Conservation (phyloP, 2,113 vertebrate species). For the Erpornis zantholeuca region DNA sequence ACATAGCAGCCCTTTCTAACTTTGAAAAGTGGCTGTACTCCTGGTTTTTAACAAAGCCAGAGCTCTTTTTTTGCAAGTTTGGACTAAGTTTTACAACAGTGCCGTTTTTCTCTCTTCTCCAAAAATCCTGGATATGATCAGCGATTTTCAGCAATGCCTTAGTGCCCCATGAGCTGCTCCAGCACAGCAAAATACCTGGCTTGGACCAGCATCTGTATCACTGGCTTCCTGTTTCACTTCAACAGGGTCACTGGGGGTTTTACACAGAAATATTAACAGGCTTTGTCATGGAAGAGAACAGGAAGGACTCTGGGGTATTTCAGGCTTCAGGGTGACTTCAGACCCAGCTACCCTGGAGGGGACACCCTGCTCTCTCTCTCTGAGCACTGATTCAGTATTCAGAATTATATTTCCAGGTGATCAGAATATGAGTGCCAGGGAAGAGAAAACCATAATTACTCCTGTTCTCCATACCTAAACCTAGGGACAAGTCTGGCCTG, state of each 20-base stretch:
- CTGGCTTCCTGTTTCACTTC: neutral
- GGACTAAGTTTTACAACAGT: neutral
- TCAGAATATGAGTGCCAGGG: neutral
- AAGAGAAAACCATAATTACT: neutral
- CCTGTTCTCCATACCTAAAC: neutral
- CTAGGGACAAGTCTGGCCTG: neutral
- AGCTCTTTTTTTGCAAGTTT: neutral
- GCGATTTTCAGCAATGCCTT: neutral
- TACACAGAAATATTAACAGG: neutral
- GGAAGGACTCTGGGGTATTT: neutral
- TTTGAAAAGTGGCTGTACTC: neutral
- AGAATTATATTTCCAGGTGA: neutral
- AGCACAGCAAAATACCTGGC: neutral
- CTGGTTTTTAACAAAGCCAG: neutral
- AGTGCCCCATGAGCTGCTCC: neutral
- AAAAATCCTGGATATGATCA: neutral
- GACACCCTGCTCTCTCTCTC: neutral
- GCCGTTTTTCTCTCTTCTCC: neutral
- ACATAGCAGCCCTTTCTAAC: neutral
- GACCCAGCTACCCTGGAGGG: neutral
- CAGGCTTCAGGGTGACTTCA: neutral
- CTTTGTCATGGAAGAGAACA: neutral
- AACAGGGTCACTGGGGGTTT: neutral
- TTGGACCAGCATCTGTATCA: accelerated
- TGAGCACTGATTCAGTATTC: neutral